Evolutionary conservation across 2,797 vertebrate species (phyloP), one percentile per base, ranked within the genome.

Genomic region (Amphiprion clarkii): DNA sequence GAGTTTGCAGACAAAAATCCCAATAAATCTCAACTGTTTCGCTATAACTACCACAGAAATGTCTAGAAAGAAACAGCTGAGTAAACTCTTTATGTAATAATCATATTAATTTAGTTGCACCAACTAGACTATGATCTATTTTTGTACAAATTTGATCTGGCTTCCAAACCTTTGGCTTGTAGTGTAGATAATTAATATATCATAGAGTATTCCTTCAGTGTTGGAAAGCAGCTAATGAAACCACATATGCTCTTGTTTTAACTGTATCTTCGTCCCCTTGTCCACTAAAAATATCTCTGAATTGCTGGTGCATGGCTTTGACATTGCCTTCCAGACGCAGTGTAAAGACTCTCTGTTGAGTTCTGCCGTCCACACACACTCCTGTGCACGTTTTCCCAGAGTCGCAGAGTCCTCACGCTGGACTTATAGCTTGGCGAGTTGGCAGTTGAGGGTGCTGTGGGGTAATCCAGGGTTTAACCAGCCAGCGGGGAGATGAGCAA

Each of bases 391-490:
- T 42, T 54, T 44, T 67, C 76, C 44, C 39, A 54, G 60, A 13
- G 16, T 60, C 19, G 9, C 46, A 65, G 7, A 57, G 58, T 23
- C 65, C 71, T 54, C 66, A 73, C 54, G 52, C 33, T 33, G 53
- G 44, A 56, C 40, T 75, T 49, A 46, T 5, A 53, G 52, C 56
- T 29, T 71, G 46, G 56, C 55, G 69, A 75, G n/a, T 71, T 52
- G 54, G 56, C 68, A 71, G 53, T 64, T 74, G 64, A 73, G 71
- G 63, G 40, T 73, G 31, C 48, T 71, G 59, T 17, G 7, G 48
- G 6, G 71, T 83, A 85, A 83, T 82, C 59, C 54, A 64, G 66
- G 57, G 46, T 74, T 87, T 71, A 62, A 76, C 56, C 75, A 59
- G 59, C 61, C 36, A 54, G 65, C 11, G 19, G 75, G 59, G 60